Percentiles rank a stretch among this genome's conserved stretches.
Evolutionary conservation across 2,888 invertebrate species (phyloP).

Genomic region (Octodonta nipae): DNA sequence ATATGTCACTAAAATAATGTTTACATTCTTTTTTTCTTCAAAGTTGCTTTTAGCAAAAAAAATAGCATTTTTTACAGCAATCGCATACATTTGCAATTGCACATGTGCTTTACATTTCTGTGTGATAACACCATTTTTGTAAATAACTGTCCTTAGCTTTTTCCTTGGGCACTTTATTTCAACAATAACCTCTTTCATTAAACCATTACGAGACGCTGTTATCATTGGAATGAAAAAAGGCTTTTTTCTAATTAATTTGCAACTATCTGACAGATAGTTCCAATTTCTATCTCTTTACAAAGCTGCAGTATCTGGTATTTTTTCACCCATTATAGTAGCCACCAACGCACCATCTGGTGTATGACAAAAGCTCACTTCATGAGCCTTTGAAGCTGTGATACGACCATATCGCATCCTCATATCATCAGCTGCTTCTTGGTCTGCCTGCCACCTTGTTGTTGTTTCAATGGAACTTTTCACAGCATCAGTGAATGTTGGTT

Average conservation of each 20-base stretch:
- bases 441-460: constrained; percentile 9
- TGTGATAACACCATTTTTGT: too few species aligned
- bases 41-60: too few species aligned
- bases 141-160: too few species aligned
- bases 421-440: too few species aligned
- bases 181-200: too few species aligned
- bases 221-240: not conserved
- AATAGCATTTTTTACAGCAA: too few species aligned
- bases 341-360: constrained; percentile 7
- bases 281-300: constrained; percentile 8
- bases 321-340: constrained; percentile 5
- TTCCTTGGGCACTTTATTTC: too few species aligned
- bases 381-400: constrained; percentile 18
- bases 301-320: constrained; percentile 7
- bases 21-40: too few species aligned
- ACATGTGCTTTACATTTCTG: too few species aligned
- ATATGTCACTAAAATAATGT: too few species aligned
- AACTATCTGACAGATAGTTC: constrained; percentile 3
- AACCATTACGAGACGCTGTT: constrained; percentile 8
- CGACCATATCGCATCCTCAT: constrained; percentile 23
- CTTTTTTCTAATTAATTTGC: constrained; percentile 2
- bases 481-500: constrained; percentile 2
- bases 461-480: constrained; percentile 8
- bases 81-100: too few species aligned
- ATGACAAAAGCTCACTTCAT: constrained; percentile 5